These are phyloP conservation scores for Anguilla japonica DNA, from an alignment of 2,113 vertebrate genomes.

Conservation along the genomic window DNA sequence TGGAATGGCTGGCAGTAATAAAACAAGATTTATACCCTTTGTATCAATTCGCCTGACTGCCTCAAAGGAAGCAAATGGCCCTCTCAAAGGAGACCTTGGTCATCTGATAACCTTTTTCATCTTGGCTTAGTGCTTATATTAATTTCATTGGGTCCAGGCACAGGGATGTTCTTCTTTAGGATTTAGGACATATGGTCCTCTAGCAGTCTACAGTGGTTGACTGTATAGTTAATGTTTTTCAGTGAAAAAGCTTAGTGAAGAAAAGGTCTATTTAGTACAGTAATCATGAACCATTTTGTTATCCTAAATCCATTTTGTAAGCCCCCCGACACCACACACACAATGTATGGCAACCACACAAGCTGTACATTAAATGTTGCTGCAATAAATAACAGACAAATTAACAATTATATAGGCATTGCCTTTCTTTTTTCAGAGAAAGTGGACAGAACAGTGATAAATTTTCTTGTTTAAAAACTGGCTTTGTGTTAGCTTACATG, in stretches of 20 bases:
- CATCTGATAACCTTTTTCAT: constrained; percentile 52
- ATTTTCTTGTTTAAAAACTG: neutral
- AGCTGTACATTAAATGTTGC: too few relatives aligned
- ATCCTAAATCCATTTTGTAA: too few relatives aligned
- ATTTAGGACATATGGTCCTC: neutral
- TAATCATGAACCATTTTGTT: too few relatives aligned
- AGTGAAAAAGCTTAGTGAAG: neutral
- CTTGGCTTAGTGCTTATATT: constrained; percentile 31
- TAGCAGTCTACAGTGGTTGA: neutral
- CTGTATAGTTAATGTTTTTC: neutral
- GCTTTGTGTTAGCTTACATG: neutral
- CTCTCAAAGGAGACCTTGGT: constrained; percentile 32
- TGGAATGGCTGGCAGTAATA: constrained; percentile 41
- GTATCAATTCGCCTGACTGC: constrained; percentile 26
- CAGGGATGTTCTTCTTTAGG: neutral
- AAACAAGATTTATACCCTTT: constrained; percentile 49
- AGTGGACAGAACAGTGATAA: neutral
- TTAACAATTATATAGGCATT: too few relatives aligned
- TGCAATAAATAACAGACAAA: too few relatives aligned
- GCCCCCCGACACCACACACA: too few relatives aligned
- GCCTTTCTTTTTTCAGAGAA: neutral
- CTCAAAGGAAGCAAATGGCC: constrained; percentile 30
- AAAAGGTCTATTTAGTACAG: neutral
- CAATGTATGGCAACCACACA: too few relatives aligned
- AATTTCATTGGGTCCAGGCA: constrained; percentile 39